Conservation (phyloP, 2,113 vertebrate species). For the Oreochromis aureus region DNA sequence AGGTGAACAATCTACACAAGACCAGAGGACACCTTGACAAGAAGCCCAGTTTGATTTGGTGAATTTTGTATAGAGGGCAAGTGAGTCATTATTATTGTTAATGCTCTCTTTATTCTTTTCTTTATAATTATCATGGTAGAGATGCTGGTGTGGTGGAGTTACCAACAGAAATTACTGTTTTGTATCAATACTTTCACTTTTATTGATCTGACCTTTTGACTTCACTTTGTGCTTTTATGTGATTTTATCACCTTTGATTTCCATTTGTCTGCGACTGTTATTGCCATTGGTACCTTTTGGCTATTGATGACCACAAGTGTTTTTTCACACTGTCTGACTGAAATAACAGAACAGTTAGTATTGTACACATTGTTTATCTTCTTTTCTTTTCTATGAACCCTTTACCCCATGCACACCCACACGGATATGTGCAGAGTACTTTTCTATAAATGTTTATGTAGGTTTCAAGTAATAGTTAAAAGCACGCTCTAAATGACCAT, state of each 20-base stretch:
- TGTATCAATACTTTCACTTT: not conserved
- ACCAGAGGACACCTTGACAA: constrained; percentile 4
- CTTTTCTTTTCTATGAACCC: not conserved
- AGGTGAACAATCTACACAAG: constrained; percentile 9
- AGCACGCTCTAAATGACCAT: not conserved
- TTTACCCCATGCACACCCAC: not conserved
- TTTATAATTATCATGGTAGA: accelerated
- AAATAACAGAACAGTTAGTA: not conserved
- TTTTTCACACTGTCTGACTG: not conserved
- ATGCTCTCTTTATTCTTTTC: not conserved
- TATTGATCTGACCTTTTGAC: not conserved
- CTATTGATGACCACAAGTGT: not conserved
- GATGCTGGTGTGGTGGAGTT: accelerated
- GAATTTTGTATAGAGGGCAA: not conserved
- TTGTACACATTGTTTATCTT: accelerated
- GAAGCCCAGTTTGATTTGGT: not conserved
- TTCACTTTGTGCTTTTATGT: not conserved
- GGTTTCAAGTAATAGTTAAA: not conserved
- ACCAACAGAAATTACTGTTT: not conserved
- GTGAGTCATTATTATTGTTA: not conserved
- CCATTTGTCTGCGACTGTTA: not conserved
- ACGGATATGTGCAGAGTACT: accelerated
- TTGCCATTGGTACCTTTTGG: not conserved
- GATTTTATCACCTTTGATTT: not conserved
- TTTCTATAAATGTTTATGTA: not conserved